phyloP scores from a whole-genome alignment of 2,113 vertebrate species.

The Takifugu flavidus region DNA sequence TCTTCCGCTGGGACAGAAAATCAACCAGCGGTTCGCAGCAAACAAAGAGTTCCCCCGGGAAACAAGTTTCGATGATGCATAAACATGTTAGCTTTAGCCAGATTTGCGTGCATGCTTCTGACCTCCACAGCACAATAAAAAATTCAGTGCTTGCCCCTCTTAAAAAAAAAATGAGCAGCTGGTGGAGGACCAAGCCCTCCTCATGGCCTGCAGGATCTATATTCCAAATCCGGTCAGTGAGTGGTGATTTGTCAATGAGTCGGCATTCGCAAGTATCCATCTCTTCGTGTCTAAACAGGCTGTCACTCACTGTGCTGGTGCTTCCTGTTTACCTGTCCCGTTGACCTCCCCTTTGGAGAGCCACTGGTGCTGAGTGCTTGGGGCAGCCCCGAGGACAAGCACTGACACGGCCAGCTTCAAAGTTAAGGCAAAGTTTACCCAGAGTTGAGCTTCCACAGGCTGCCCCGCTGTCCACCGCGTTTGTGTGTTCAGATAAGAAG shows the following conservation, averaged over 20 bases:
- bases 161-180: neutral
- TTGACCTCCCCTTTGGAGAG: slow-evolving; percentile 66
- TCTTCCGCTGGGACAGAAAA: slow-evolving; percentile 28
- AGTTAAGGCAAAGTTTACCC: slow-evolving; percentile 74
- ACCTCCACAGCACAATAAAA: neutral
- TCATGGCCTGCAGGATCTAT: slow-evolving; percentile 30
- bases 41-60: slow-evolving; percentile 52
- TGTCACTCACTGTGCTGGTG: slow-evolving; percentile 61
- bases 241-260: slow-evolving; percentile 60
- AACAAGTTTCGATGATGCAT: slow-evolving; percentile 34
- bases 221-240: slow-evolving; percentile 23
- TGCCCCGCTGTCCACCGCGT: slow-evolving; percentile 43
- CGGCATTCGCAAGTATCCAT: slow-evolving; percentile 59
- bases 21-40: slow-evolving; percentile 25
- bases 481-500: slow-evolving; percentile 65
- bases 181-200: slow-evolving; percentile 7
- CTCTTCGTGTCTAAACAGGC: slow-evolving; percentile 72
- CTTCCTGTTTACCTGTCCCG: slow-evolving; percentile 76
- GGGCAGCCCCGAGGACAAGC: slow-evolving; percentile 58
- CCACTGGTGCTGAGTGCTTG: slow-evolving; percentile 54
- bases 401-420: slow-evolving; percentile 65
- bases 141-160: too few species aligned
- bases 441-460: slow-evolving; percentile 72
- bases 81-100: slow-evolving; percentile 26
- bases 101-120: slow-evolving; percentile 3